A percentile compares a stretch with the other conserved stretches of the same genome.
Conservation (phyloP, 1,140 invertebrate species). For the Lerema accius region DNA sequence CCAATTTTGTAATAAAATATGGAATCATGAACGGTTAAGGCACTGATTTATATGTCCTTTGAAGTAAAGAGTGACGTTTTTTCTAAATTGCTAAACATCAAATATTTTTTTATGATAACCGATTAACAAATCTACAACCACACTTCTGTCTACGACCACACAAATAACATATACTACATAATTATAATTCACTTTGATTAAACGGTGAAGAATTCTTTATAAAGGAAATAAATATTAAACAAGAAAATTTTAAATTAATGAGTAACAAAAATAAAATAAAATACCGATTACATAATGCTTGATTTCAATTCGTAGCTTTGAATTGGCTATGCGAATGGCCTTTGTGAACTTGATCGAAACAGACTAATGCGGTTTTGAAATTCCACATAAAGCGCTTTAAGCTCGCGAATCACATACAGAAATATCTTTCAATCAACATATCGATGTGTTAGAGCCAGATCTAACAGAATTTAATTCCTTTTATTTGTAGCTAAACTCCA, state of each 20-base stretch:
- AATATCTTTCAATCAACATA: conserved; percentile 58
- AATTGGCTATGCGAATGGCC: background rate
- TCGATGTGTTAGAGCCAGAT: no score
- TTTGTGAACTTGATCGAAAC: conserved; percentile 20
- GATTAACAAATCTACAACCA: no score
- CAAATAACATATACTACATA: no score
- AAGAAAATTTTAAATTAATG: no score
- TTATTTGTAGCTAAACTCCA: no score
- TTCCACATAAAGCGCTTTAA: conserved; percentile 39
- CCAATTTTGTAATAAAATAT: conserved; percentile 24
- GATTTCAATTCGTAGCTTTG: conserved; percentile 5
- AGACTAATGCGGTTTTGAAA: conserved; percentile 26
- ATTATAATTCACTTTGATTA: conserved; percentile 6
- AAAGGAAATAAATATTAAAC: no score
- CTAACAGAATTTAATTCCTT: no score
- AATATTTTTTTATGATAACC: background rate
- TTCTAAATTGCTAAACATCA: conserved; percentile 1
- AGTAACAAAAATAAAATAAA: no score
- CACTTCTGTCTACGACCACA: no score
- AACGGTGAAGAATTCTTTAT: background rate
- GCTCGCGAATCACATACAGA: conserved; percentile 46
- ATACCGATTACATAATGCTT: conserved; percentile 2
- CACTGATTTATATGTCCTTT: conserved; percentile 13
- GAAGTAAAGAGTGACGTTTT: conserved; percentile 6
- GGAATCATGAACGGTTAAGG: conserved; percentile 6